Evolutionary conservation across 2,797 vertebrate genomes (phyloP).

Genomic region (Parambassis ranga): DNA sequence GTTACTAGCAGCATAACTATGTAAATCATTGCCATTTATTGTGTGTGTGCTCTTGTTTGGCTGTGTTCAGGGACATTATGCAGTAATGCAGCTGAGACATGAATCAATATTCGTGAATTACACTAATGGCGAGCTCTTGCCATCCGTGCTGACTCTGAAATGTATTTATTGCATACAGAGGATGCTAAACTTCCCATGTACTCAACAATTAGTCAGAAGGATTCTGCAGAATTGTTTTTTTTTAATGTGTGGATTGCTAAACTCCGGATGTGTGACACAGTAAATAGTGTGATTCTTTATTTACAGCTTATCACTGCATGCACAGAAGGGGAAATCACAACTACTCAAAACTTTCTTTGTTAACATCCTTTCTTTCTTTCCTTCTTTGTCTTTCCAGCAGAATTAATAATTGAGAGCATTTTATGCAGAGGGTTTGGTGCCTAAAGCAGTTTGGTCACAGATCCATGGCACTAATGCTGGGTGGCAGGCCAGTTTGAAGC

Average conservation of each 20-base stretch:
- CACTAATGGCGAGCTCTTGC: conserved; percentile 39
- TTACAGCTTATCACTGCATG: neutral
- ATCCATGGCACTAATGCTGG: conserved; percentile 61
- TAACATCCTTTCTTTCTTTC: neutral
- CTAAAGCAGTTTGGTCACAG: conserved; percentile 59
- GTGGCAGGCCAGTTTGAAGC: conserved; percentile 51
- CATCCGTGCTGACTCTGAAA: conserved; percentile 13
- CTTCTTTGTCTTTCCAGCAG: conserved; percentile 16
- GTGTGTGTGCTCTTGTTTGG: conserved; percentile 3
- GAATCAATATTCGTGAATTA: conserved; percentile 75
- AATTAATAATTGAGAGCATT: conserved; percentile 73
- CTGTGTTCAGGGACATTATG: conserved; percentile 32
- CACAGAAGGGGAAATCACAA: neutral
- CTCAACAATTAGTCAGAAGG: neutral
- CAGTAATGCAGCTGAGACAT: conserved; percentile 48
- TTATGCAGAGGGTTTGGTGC: conserved; percentile 64
- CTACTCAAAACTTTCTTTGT: too few relatives aligned
- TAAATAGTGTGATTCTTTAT: neutral
- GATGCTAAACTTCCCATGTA: neutral
- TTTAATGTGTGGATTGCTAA: neutral
- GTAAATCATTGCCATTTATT: conserved; percentile 43
- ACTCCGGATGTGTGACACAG: neutral
- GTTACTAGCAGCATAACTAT: conserved; percentile 10
- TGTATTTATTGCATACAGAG: conserved; percentile 29
- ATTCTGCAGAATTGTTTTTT: neutral